A percentile compares a stretch with the other conserved stretches of the same genome.
These are phyloP conservation scores for Atherix ibis DNA, from an alignment of 2,888 invertebrate genomes.

Conservation along the genomic window DNA sequence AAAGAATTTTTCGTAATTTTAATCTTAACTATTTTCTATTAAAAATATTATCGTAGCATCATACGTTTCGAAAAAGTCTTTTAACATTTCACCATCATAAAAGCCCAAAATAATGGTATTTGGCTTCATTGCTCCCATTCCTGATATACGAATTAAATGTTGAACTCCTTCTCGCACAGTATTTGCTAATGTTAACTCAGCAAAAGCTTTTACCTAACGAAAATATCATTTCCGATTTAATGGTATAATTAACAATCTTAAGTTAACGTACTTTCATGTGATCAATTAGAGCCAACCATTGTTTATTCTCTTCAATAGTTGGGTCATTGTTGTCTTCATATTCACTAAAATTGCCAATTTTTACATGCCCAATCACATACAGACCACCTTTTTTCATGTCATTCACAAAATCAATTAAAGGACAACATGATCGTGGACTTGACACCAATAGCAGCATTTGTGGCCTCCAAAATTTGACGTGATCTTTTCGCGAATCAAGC, in stretches of 20 bases:
- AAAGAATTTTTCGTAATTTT: not conserved
- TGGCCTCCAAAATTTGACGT: conserved; percentile 98
- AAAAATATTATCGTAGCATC: conserved; percentile 15
- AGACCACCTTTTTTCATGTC: conserved; percentile 91
- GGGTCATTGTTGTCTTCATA: conserved; percentile 46
- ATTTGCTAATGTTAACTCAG: conserved; percentile 78
- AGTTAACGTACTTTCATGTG: conserved; percentile 55
- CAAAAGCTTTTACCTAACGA: conserved; percentile 76
- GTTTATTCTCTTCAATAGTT: conserved; percentile 58
- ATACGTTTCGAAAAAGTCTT: conserved; percentile 64
- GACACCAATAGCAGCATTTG: conserved; percentile 87
- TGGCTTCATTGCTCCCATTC: conserved; percentile 98
- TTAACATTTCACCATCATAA: conserved; percentile 58
- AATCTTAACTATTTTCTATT: not conserved
- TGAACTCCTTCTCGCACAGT: conserved; percentile 80
- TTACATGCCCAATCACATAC: conserved; percentile 76
- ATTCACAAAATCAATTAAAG: conserved; percentile 92
- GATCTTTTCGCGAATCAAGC: conserved; percentile 89
- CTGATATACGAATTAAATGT: conserved; percentile 79
- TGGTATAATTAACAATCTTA: not conserved
- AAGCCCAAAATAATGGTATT: conserved; percentile 94
- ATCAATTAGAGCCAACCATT: conserved; percentile 90
- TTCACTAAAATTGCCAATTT: conserved; percentile 39
- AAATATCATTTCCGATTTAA: not conserved
- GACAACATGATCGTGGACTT: conserved; percentile 77